Evolutionary conservation across 2,113 vertebrate species (phyloP), one percentile per base, ranked within the genome.

Genomic region (Craseonycteris thonglongyai): DNA sequence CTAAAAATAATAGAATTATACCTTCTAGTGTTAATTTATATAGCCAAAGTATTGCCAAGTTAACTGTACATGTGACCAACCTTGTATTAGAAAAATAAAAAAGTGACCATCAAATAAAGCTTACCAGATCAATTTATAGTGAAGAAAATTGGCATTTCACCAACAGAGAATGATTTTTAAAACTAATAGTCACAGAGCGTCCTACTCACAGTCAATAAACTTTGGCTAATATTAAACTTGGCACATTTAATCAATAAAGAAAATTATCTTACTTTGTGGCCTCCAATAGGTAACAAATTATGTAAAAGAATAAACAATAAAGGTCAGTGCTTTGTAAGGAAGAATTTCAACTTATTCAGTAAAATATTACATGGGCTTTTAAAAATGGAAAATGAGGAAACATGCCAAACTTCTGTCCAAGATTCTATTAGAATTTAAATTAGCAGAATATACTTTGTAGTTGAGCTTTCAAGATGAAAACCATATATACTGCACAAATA

Each of bases 1-100:
- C 54, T 86, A 84, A 96, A 96, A 88, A 81, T 84, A 85, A 90
- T 16, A 84, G 89, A 95, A 96, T 42, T 82, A n/a, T 4, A 54
- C 21, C 10, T 65, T 95, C 38, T 85, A 54, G 21, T 14, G 5
- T 82, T 89, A 78, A 94, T 88, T 69, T 79, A 69, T 74, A 19
- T 49, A 76, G 35, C 19, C 71, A 92, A 95, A 81, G n/a, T 78
- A 86, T 49, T 86, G 54, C 35, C 82, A 79, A 86, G 21, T 91
- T 91, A 65, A 91, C 33, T 90, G 74, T 59, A 75, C 30, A 86
- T 51, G 21, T 54, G 30, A 54, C 26, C 45, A 88, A 72, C 45
- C 18, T 90, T 59, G 45, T 16, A 61, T 54, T 84, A 89, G 49
- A 65, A 95, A 84, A 33, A 78, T 12, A 89, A 91, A 94, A 85